A percentile compares a stretch with the other conserved stretches of the same genome.
Conservation (phyloP, 2,888 invertebrate species). For the Hydrotaea diabolus region DNA sequence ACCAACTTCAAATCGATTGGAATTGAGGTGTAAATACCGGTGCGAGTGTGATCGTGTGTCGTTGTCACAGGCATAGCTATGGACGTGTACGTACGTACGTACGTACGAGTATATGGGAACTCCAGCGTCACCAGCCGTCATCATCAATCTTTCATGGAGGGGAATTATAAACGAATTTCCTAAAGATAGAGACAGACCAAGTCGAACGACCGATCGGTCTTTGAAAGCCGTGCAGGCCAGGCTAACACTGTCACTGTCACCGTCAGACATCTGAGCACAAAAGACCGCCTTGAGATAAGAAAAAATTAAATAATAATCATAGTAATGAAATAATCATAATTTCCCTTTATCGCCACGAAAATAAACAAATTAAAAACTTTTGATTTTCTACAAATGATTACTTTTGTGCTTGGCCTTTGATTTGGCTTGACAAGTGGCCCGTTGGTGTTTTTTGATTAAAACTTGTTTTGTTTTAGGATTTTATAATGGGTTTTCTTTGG, state of each 20-base stretch:
- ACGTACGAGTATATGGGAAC: neutral
- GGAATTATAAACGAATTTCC: constrained; percentile 47
- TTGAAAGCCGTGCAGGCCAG: too few relatives aligned
- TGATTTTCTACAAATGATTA: constrained; percentile 33
- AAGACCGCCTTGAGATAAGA: constrained; percentile 40
- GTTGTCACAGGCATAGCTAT: neutral
- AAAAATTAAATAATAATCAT: constrained; percentile 42
- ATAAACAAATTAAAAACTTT: constrained; percentile 40
- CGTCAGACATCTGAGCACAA: constrained; percentile 1
- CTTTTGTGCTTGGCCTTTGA: constrained; percentile 2
- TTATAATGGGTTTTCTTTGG: neutral
- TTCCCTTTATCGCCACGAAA: constrained; percentile 43
- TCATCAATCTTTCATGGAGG: constrained; percentile 47
- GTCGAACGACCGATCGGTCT: too few relatives aligned
- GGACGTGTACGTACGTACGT: too few relatives aligned
- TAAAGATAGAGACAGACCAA: too few relatives aligned
- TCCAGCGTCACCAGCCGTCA: neutral
- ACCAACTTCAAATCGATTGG: neutral
- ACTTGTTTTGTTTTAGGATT: constrained; percentile 24
- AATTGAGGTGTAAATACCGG: constrained; percentile 1
- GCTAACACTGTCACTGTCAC: neutral
- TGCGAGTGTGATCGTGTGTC: neutral
- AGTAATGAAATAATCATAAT: constrained; percentile 47
- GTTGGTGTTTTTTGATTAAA: constrained; percentile 63
- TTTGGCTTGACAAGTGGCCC: neutral